These are phyloP conservation scores for Dryocosmus kuriphilus DNA, from an alignment of 2,888 invertebrate genomes.

Conservation along the genomic window DNA sequence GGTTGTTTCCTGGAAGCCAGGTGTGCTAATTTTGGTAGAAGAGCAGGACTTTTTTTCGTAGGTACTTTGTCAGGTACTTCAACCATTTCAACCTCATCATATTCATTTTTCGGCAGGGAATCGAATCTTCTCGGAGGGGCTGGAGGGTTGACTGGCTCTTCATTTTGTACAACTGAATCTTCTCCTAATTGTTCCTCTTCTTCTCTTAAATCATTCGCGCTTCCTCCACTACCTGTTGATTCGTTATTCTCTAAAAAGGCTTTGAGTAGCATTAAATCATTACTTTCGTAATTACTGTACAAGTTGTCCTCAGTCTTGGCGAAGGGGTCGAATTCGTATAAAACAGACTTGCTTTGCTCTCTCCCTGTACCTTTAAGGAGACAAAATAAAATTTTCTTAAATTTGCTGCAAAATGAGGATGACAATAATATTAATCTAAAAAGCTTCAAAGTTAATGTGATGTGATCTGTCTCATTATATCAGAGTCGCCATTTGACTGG, in stretches of 20 bases:
- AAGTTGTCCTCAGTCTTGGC: slow-evolving; percentile 63
- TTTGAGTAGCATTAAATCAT: slow-evolving; percentile 83
- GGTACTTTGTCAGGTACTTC: slow-evolving; percentile 51
- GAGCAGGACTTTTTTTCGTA: slow-evolving; percentile 67
- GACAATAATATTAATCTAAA: no score
- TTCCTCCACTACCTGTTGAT: slow-evolving; percentile 81
- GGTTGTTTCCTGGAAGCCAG: slow-evolving; percentile 73
- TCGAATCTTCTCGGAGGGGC: slow-evolving; percentile 83
- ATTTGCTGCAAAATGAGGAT: no score
- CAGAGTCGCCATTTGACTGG: no score
- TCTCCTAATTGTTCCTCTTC: slow-evolving; percentile 77
- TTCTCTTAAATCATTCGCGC: slow-evolving; percentile 72
- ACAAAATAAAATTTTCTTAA: background rate
- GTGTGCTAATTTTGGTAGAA: slow-evolving; percentile 68
- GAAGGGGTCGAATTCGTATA: slow-evolving; percentile 70
- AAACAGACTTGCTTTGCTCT: slow-evolving; percentile 67
- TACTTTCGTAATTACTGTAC: slow-evolving; percentile 78
- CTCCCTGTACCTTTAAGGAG: slow-evolving; percentile 72
- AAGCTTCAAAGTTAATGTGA: no score
- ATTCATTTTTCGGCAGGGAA: slow-evolving; percentile 81
- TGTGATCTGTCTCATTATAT: no score
- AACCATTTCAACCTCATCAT: slow-evolving; percentile 69
- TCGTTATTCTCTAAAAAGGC: slow-evolving; percentile 85
- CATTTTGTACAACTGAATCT: slow-evolving; percentile 36
- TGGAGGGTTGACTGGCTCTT: slow-evolving; percentile 78